phyloP scores from a whole-genome alignment of 2,888 invertebrate genomes.

The Hipparchia sbordonii region DNA sequence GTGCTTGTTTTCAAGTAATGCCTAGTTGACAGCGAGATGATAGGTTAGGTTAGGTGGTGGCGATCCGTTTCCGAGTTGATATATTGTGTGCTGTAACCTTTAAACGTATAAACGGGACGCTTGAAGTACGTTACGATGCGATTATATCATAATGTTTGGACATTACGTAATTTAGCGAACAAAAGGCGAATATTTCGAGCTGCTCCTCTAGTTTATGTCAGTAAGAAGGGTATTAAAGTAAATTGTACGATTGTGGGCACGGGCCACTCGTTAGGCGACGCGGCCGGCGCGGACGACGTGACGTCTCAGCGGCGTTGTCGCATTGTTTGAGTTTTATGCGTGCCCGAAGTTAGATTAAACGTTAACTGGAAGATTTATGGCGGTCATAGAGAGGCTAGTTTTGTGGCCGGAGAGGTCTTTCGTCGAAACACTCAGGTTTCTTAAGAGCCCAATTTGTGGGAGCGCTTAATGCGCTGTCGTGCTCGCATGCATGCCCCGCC shows the following conservation, averaged over 20 bases:
- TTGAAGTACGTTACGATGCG: slow-evolving; percentile 46
- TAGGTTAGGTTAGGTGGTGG: too few relatives aligned
- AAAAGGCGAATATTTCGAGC: slow-evolving; percentile 72
- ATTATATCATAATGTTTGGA: slow-evolving; percentile 69
- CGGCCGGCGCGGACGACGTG: slow-evolving; percentile 57
- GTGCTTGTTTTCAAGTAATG: too few relatives aligned
- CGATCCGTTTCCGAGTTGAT: too few relatives aligned
- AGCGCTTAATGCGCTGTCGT: slow-evolving; percentile 74
- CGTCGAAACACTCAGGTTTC: slow-evolving; percentile 77
- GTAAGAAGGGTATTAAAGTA: slow-evolving; percentile 76
- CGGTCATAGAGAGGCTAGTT: slow-evolving; percentile 68
- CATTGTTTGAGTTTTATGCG: slow-evolving; percentile 78
- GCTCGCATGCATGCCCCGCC: slow-evolving; percentile 76
- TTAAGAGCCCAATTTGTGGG: slow-evolving; percentile 78
- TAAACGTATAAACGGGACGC: slow-evolving; percentile 7
- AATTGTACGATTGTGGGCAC: slow-evolving; percentile 80
- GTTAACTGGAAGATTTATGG: slow-evolving; percentile 74
- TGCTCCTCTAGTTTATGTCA: slow-evolving; percentile 74
- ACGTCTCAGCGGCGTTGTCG: slow-evolving; percentile 67
- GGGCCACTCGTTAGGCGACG: slow-evolving; percentile 75
- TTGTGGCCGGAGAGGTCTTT: slow-evolving; percentile 67
- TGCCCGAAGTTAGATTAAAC: slow-evolving; percentile 75
- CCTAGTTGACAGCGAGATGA: too few relatives aligned
- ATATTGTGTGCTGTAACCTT: neutral
- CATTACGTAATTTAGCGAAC: slow-evolving; percentile 75